Percentiles rank a stretch among this genome's conserved stretches.
phyloP scores from a whole-genome alignment of 2,113 vertebrate species.

The Ellobius talpinus region DNA sequence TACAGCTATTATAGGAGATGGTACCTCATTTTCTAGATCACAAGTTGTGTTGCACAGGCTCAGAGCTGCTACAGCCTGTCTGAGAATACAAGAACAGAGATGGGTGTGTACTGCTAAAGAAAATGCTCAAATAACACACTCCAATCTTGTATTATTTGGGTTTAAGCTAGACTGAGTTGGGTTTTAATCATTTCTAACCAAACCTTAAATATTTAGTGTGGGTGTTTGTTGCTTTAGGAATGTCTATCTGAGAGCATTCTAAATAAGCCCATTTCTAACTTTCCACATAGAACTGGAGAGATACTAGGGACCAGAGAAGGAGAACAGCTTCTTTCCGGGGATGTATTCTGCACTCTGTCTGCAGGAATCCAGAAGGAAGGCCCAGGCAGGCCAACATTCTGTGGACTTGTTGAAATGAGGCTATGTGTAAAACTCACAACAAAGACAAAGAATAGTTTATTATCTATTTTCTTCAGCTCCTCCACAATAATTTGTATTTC shows the following conservation, averaged over 20 bases:
- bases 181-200: neutral
- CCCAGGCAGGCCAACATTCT: neutral
- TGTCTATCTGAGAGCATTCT: neutral
- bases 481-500: constrained; percentile 51
- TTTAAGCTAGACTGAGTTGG: constrained; percentile 4
- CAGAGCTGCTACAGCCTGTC: neutral
- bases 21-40: neutral
- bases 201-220: neutral
- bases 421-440: neutral
- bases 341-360: neutral
- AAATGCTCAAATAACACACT: neutral
- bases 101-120: neutral
- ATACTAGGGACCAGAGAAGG: neutral
- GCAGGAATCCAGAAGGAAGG: neutral
- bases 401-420: constrained; percentile 30
- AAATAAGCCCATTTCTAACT: neutral
- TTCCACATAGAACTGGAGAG: neutral
- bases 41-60: neutral
- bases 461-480: neutral
- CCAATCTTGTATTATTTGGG: neutral
- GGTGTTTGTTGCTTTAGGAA: neutral
- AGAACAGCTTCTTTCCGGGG: neutral
- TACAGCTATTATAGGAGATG: neutral
- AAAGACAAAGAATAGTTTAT: constrained; percentile 24
- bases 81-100: neutral